phyloP scores from a whole-genome alignment of 1,140 invertebrate genomes.

The Diprion similis region DNA sequence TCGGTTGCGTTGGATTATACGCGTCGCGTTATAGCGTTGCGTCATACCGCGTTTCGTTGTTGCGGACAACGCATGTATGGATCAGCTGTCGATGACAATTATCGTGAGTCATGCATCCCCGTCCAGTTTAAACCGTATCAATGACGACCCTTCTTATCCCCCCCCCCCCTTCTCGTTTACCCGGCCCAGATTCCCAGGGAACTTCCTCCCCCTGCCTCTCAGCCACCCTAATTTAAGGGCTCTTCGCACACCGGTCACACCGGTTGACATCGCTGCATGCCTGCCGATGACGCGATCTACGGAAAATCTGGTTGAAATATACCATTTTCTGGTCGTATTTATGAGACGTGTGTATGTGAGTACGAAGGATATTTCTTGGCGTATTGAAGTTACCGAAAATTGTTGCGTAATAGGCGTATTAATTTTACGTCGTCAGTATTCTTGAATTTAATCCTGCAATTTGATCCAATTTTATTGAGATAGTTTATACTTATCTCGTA shows the following conservation, averaged over 20 bases:
- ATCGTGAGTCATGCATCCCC: background rate
- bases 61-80: background rate
- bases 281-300: background rate
- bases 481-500: no score
- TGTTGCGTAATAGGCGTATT: no score
- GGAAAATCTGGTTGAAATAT: background rate
- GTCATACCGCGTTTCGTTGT: background rate
- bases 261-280: background rate
- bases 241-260: background rate
- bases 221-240: background rate
- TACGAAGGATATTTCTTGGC: no score
- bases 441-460: no score
- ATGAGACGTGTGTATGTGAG: no score
- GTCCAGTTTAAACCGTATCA: slow-evolving; percentile 1
- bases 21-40: background rate
- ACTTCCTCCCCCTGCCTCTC: background rate
- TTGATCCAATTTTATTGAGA: no score
- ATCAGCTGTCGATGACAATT: slow-evolving; percentile 7
- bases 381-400: no score
- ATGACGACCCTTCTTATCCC: background rate
- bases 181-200: slow-evolving; percentile 1
- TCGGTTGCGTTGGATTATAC: background rate
- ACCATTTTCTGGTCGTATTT: no score
- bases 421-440: no score
- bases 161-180: background rate